Base-by-base conservation (phyloP, 1,140 invertebrate species). In the Glossosoma conforme region DNA sequence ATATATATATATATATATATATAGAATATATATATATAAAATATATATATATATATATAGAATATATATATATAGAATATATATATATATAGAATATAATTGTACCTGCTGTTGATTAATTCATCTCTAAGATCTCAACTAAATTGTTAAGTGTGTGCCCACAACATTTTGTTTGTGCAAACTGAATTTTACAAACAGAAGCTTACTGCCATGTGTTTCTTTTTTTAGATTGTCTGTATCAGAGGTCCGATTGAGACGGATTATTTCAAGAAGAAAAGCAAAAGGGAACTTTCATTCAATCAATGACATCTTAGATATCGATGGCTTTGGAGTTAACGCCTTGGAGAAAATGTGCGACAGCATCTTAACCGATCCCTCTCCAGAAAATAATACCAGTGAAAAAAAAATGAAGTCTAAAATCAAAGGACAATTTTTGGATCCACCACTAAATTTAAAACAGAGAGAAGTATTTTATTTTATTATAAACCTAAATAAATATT, bases 341-440 rank as follows among this genome's bases (percentile, higher is more conserved):
- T 42, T 59, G 50, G 57, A 56, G 30, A 59, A 52, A 19, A 41
- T 56, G 30, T 56, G 52, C 42, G 45, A 59, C 37, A 56, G 45
- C 42, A 50, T 59, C 22, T 46, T 59, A 50, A 35, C 36, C 33
- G 43, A 25, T 25, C 19, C 44, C 14, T 6, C 11, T 20, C 17
- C 33, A 9, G 10, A 40, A 24, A 11, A 24, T 20, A 33, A 4
- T 40, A 21, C 20, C 14, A 6, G 9, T 19, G 13, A 17, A 46
- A 35, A n/a, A 44, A 32, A n/a, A n/a, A n/a, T n/a, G n/a, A n/a
- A n/a, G n/a, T n/a, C n/a, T 18, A 42, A 40, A 40, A 40, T 47
- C 13, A 55, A 40, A 53, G 57, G 57, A 18, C 37, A 55, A 50
- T 32, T 52, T 20, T 50, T 59, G 24, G 49, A 55, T 14, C 57